A percentile compares a stretch with the other conserved stretches of the same genome.
Evolutionary conservation across 2,888 invertebrate species (phyloP).

Genomic region (Pandemis heparana): DNA sequence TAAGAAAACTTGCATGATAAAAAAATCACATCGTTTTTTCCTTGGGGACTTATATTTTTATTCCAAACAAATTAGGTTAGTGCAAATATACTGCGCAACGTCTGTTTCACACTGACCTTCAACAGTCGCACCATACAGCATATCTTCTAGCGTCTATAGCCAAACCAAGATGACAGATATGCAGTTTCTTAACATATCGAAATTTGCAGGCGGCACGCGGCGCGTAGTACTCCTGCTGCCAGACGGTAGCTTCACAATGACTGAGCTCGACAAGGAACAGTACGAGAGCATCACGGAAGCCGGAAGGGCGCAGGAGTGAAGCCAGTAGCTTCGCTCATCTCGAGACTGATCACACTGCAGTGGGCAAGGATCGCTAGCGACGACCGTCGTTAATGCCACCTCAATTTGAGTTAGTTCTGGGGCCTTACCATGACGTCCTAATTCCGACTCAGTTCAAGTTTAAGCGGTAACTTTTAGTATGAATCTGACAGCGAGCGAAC

Average conservation of each 20-base stretch:
- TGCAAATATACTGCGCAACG: too few species aligned
- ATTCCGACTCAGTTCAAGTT: too few species aligned
- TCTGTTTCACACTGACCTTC: too few species aligned
- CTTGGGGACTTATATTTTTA: too few species aligned
- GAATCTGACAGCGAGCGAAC: too few species aligned
- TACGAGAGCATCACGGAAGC: conserved; percentile 88
- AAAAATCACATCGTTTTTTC: too few species aligned
- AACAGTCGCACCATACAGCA: too few species aligned
- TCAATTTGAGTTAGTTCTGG: background rate
- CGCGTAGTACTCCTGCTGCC: conserved; percentile 93
- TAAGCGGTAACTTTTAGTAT: too few species aligned
- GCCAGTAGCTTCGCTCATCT: background rate
- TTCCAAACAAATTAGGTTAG: too few species aligned
- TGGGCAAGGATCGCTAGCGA: background rate
- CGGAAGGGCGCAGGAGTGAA: conserved; percentile 84
- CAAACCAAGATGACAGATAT: background rate
- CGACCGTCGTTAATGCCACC: background rate
- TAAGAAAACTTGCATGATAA: too few species aligned
- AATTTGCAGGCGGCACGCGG: conserved; percentile 89
- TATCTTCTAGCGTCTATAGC: background rate
- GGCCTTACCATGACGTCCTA: too few species aligned
- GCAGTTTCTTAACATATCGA: background rate
- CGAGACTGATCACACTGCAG: conserved; percentile 21
- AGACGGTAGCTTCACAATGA: conserved; percentile 94
- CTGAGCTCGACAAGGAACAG: conserved; percentile 94